Evolutionary conservation across 2,888 invertebrate genomes (phyloP).

Genomic region (Drosophila diplacantha): DNA sequence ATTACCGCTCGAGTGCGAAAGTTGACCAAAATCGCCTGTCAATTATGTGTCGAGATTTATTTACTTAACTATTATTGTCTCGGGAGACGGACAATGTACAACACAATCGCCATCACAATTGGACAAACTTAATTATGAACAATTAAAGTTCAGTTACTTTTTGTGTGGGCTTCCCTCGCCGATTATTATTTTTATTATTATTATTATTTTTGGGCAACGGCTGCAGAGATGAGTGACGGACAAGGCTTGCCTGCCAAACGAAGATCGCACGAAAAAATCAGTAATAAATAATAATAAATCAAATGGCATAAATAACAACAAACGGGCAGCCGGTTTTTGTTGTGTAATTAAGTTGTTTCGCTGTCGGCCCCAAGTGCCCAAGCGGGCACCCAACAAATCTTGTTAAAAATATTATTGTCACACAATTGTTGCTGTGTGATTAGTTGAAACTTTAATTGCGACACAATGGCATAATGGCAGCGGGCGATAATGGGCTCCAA

Average conservation of each 20-base stretch:
- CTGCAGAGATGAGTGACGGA: constrained; percentile 31
- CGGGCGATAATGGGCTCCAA: constrained; percentile 34
- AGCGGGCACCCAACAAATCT: constrained; percentile 41
- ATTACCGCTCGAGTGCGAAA: constrained; percentile 65
- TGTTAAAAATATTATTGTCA: constrained; percentile 61
- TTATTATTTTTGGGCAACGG: constrained; percentile 50
- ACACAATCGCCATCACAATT: constrained; percentile 28
- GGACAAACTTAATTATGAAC: constrained; percentile 69
- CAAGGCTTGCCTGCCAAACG: constrained; percentile 40
- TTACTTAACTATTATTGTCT: constrained; percentile 58
- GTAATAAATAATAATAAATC: constrained; percentile 26
- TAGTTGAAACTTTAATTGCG: constrained; percentile 69
- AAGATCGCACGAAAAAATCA: constrained; percentile 1
- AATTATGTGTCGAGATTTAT: constrained; percentile 66
- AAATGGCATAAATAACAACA: constrained; percentile 32
- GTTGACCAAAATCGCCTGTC: constrained; percentile 64
- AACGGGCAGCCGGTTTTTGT: constrained; percentile 41
- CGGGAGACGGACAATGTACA: constrained; percentile 20
- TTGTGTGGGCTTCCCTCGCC: constrained; percentile 31
- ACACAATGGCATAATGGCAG: constrained; percentile 58
- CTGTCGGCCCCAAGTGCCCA: constrained; percentile 49
- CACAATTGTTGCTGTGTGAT: constrained; percentile 62
- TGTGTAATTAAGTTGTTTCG: constrained; percentile 73
- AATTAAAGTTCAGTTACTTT: constrained; percentile 67
- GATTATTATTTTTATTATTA: constrained; percentile 10